phyloP scores from a whole-genome alignment of 2,797 vertebrate species.

The Scleropages formosus region DNA sequence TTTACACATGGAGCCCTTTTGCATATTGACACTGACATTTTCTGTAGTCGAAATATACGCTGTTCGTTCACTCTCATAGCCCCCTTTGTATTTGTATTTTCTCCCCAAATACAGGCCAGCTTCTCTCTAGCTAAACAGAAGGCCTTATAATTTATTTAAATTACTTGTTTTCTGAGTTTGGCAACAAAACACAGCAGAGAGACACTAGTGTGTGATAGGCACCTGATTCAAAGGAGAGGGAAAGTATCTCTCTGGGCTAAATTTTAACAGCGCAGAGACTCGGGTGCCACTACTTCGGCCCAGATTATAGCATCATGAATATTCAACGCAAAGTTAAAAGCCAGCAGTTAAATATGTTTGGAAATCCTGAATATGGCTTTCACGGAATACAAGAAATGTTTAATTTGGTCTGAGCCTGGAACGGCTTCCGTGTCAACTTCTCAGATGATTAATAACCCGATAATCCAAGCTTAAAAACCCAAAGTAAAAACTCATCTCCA shows the following conservation, averaged over 20 bases:
- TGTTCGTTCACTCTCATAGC: no score
- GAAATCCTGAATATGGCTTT: not conserved
- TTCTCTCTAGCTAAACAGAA: constrained; percentile 32
- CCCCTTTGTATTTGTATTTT: not conserved
- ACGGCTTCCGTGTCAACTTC: not conserved
- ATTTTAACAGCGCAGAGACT: not conserved
- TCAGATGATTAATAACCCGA: not conserved
- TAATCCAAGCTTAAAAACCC: not conserved
- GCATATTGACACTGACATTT: no score
- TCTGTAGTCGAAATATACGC: no score
- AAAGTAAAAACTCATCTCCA: no score
- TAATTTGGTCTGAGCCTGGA: not conserved
- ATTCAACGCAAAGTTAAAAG: constrained; percentile 31
- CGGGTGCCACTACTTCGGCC: not conserved
- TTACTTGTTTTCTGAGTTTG: constrained; percentile 29
- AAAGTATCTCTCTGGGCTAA: constrained; percentile 18
- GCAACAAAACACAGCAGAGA: constrained; percentile 19
- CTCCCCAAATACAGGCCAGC: not conserved
- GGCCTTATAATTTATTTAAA: constrained; percentile 40
- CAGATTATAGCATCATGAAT: constrained; percentile 31
- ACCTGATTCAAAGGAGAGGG: constrained; percentile 22
- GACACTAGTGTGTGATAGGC: not conserved
- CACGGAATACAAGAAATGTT: not conserved
- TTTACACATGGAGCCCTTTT: not conserved
- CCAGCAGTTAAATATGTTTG: constrained; percentile 14